Evolutionary conservation across 2,888 invertebrate genomes (phyloP).

Genomic region (Callimorpha dominula): DNA sequence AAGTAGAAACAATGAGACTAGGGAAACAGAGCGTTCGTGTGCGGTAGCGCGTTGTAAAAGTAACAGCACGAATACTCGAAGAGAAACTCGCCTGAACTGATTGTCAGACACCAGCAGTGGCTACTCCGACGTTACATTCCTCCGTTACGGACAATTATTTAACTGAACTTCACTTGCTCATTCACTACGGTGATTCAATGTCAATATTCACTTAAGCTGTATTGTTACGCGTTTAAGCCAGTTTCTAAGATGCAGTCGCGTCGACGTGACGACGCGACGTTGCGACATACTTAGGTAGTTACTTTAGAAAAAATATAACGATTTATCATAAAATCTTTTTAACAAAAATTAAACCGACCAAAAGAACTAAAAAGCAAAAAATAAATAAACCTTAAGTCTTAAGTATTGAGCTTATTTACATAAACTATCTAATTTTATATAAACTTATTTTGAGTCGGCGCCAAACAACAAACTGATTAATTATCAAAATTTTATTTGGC

Average conservation of each 20-base stretch:
- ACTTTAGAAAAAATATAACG: neutral
- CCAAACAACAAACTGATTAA: too few relatives aligned
- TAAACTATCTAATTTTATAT: too few relatives aligned
- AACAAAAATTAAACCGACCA: too few relatives aligned
- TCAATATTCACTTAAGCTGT: conserved; percentile 37
- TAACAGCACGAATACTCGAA: conserved; percentile 85
- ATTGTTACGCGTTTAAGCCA: conserved; percentile 17
- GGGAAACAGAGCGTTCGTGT: conserved; percentile 86
- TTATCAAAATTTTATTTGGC: too few relatives aligned
- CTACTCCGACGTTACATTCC: conserved; percentile 73
- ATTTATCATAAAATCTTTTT: too few relatives aligned
- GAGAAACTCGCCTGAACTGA: conserved; percentile 85
- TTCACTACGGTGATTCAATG: conserved; percentile 47
- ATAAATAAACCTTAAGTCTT: too few relatives aligned
- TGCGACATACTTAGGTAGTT: too few relatives aligned
- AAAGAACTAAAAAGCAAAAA: too few relatives aligned
- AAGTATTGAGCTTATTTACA: too few relatives aligned
- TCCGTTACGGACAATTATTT: conserved; percentile 68
- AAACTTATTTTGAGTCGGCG: too few relatives aligned
- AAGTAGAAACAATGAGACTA: conserved; percentile 78
- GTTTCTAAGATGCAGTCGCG: conserved; percentile 4
- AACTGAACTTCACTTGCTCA: conserved; percentile 60
- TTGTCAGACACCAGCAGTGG: conserved; percentile 62
- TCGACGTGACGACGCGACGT: too few relatives aligned
- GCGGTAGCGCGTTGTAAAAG: conserved; percentile 85